A percentile compares a stretch with the other conserved stretches of the same genome.
Evolutionary conservation across 2,113 vertebrate genomes (phyloP).

Genomic region (Papio anubis): DNA sequence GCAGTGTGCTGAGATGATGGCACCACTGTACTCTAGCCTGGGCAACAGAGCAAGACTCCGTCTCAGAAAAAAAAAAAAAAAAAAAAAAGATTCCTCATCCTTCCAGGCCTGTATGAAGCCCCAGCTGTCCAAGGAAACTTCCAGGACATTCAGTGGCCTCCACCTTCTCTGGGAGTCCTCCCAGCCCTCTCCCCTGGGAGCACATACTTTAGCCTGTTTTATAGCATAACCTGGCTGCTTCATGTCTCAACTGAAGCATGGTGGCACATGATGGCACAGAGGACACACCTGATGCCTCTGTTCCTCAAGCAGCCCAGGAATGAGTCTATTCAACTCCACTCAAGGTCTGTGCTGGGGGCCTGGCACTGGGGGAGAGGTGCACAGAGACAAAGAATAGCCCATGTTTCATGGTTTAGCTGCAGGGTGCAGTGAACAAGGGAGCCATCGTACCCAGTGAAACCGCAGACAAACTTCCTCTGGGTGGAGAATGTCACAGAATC

Average conservation of each 20-base stretch:
- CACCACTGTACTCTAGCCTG: no score
- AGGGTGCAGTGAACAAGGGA: neutral
- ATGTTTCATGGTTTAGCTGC: neutral
- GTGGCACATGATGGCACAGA: no score
- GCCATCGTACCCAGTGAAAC: neutral
- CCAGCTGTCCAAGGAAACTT: neutral
- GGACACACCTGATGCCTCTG: neutral
- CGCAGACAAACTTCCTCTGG: neutral
- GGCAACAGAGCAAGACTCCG: no score
- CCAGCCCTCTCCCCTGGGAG: neutral
- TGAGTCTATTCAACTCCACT: neutral
- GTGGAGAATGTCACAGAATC: neutral
- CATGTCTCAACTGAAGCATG: no score
- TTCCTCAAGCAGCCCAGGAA: neutral
- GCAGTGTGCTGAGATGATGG: no score
- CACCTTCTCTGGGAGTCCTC: neutral
- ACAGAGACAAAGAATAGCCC: neutral
- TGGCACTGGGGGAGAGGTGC: no score
- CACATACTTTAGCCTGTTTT: neutral
- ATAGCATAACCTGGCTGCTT: neutral
- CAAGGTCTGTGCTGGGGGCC: neutral
- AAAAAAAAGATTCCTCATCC: neutral
- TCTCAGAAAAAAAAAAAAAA: no score
- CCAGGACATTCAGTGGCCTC: rapidly evolving
- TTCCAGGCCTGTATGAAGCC: neutral